Conservation (phyloP, 37 sponge, comb jelly and placozoan genomes). For the Theonella swinhoei region DNA sequence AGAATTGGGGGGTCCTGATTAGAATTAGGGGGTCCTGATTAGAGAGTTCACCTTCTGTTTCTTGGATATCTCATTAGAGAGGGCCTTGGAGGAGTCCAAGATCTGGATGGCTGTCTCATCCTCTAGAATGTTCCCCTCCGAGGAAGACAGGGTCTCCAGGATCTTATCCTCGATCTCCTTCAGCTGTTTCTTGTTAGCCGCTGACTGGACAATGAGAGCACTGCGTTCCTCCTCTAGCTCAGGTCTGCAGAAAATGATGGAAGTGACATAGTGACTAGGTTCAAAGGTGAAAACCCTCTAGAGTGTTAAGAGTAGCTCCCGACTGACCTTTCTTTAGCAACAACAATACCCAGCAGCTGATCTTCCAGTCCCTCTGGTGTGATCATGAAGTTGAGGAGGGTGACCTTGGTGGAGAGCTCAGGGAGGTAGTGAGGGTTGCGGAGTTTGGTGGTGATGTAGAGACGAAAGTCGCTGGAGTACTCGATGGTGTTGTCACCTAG, state of each 20-base stretch:
- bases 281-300: not conserved
- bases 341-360: slow-evolving; percentile 97
- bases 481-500: slow-evolving; percentile 96
- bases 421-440: slow-evolving; percentile 99
- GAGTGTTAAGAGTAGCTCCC: no score
- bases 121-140: slow-evolving; percentile 98
- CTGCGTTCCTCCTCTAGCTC: slow-evolving; percentile 98
- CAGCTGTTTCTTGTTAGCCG: slow-evolving; percentile 97
- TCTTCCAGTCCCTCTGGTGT: slow-evolving; percentile 99
- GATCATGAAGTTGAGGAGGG: slow-evolving; percentile 99
- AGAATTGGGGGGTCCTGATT: no score
- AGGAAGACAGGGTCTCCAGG: slow-evolving; percentile 96
- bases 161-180: slow-evolving; percentile 99
- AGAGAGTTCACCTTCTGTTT: slow-evolving; percentile 71
- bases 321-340: slow-evolving; percentile 92
- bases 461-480: slow-evolving; percentile 93
- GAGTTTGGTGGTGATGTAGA: slow-evolving; percentile 98
- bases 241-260: slow-evolving; percentile 65
- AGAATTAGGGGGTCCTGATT: no score
- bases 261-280: not conserved
- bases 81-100: slow-evolving; percentile 93
- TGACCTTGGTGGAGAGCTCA: slow-evolving; percentile 94
- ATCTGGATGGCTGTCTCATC: slow-evolving; percentile 98
- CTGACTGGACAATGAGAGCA: slow-evolving; percentile 93
- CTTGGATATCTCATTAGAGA: slow-evolving; percentile 89